Conservation (phyloP, 53 echinoderm and acorn worm genomes). For the Actinopyga echinites region DNA sequence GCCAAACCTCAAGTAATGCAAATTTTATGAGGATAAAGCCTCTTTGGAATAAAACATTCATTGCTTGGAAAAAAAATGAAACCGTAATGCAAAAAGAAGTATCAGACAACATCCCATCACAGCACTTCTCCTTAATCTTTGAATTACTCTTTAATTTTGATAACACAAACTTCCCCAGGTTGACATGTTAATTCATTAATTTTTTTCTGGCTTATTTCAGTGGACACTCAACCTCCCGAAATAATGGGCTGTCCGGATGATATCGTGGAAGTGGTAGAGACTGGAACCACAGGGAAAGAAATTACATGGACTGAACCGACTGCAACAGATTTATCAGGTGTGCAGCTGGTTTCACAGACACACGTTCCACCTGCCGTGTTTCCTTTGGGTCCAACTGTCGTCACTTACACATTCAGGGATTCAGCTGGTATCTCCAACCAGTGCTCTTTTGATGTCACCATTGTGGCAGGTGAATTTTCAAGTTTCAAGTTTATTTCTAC, state of each 20-base stretch:
- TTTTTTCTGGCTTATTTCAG: background rate
- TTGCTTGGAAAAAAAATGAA: too few relatives aligned
- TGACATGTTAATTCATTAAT: too few relatives aligned
- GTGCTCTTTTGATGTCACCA: background rate
- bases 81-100: too few relatives aligned
- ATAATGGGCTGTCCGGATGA: background rate
- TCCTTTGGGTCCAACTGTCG: conserved; percentile 11
- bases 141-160: too few relatives aligned
- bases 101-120: too few relatives aligned
- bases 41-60: too few relatives aligned
- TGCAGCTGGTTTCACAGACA: background rate
- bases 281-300: background rate
- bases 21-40: too few relatives aligned
- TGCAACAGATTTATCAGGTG: conserved; percentile 19
- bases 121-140: too few relatives aligned
- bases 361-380: conserved; percentile 21
- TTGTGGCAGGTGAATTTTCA: background rate
- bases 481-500: too few relatives aligned
- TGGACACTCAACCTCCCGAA: background rate
- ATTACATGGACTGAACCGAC: conserved; percentile 24
- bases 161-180: too few relatives aligned
- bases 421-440: background rate
- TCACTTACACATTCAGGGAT: conserved; percentile 1
- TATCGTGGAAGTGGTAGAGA: background rate
- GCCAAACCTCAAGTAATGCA: too few relatives aligned